A percentile compares a stretch with the other conserved stretches of the same genome.
phyloP scores from a whole-genome alignment of 2,113 vertebrate genomes.

The Pituophis catenifer region DNA sequence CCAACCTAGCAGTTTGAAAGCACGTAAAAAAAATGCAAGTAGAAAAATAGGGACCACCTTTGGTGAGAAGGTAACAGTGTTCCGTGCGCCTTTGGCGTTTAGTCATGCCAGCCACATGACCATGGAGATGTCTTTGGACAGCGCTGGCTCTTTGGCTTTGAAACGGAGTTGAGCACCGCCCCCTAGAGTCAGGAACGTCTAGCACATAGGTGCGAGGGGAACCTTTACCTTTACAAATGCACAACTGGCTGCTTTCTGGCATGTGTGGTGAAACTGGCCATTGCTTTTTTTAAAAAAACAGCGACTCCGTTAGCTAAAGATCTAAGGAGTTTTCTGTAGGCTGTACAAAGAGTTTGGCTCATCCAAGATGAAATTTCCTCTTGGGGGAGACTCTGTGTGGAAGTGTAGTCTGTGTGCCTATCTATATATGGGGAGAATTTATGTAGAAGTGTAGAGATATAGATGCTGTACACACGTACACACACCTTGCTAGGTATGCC shows the following conservation, averaged over 20 bases:
- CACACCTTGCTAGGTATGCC: background rate
- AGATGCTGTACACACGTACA: background rate
- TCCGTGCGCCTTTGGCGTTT: too few species aligned
- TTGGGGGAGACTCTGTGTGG: background rate
- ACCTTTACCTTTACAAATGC: background rate
- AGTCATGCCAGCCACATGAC: too few species aligned
- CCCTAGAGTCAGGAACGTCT: too few species aligned
- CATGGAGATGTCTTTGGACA: too few species aligned
- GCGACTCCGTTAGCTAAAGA: background rate
- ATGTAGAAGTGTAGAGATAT: background rate
- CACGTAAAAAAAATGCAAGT: too few species aligned
- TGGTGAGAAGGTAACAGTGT: too few species aligned
- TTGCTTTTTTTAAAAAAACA: background rate
- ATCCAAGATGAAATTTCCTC: background rate
- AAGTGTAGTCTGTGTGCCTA: background rate
- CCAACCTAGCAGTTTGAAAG: too few species aligned
- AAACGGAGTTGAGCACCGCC: too few species aligned
- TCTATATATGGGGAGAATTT: background rate
- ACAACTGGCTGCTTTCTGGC: background rate
- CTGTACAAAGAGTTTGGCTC: background rate
- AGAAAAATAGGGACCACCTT: too few species aligned
- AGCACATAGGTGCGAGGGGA: too few species aligned
- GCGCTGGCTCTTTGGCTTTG: too few species aligned
- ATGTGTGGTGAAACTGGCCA: background rate
- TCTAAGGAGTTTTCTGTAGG: background rate